Evolutionary conservation across 2,113 vertebrate species (phyloP).

Genomic region (Beaufortia kweichowensis): DNA sequence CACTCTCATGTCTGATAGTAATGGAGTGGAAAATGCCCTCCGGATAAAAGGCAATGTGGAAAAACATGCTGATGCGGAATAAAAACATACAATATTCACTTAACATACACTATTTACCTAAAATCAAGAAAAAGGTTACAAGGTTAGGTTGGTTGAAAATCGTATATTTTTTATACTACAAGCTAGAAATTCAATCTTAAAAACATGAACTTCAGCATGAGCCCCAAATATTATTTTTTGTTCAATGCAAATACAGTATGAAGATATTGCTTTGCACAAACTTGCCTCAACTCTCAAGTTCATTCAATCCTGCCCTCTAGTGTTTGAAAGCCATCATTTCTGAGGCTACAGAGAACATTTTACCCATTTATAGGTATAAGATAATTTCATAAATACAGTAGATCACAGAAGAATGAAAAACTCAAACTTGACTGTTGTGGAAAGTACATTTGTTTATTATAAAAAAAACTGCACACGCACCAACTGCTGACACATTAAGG

Average conservation of each 20-base stretch:
- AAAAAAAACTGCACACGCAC: slow-evolving; percentile 63
- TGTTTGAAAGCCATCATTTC: not conserved
- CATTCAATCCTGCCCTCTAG: slow-evolving; percentile 26
- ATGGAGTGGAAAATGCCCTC: slow-evolving; percentile 37
- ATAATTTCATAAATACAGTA: not conserved
- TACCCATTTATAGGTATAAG: not conserved
- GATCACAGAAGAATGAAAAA: not conserved
- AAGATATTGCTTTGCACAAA: too few species aligned
- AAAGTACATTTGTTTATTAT: slow-evolving; percentile 67
- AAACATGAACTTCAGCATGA: too few species aligned
- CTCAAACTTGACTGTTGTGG: slow-evolving; percentile 33
- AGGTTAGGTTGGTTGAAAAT: too few species aligned
- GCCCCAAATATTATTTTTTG: too few species aligned
- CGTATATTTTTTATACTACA: too few species aligned
- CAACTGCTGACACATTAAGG: slow-evolving; percentile 17
- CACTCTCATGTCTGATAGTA: slow-evolving; percentile 22
- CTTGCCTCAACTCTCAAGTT: not conserved
- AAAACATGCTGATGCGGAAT: not conserved
- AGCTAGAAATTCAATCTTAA: too few species aligned
- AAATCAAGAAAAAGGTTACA: too few species aligned
- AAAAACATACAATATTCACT: not conserved
- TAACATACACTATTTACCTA: too few species aligned
- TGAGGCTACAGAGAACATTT: not conserved
- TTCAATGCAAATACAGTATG: too few species aligned
- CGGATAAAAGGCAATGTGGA: not conserved